Percentiles rank a stretch among this genome's conserved stretches.
These are phyloP conservation scores for Willisornis vidua DNA, from an alignment of 2,113 vertebrate species.

Conservation along the genomic window DNA sequence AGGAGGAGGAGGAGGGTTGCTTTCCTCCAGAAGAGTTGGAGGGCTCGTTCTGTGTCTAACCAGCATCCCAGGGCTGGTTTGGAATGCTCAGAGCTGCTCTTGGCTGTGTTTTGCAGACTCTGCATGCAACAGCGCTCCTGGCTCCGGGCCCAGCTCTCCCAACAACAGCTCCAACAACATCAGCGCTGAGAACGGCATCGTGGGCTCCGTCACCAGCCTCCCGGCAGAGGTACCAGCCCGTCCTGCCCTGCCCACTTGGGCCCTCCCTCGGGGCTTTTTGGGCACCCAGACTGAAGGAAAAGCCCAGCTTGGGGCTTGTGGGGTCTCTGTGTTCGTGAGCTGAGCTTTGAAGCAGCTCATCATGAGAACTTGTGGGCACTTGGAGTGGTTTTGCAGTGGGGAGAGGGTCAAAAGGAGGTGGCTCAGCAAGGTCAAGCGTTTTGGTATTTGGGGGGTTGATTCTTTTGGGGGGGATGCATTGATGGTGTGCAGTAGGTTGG, in stretches of 20 bases:
- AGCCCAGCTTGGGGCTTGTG: background rate
- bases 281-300: background rate
- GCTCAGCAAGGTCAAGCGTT: background rate
- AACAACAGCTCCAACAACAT: slow-evolving; percentile 98
- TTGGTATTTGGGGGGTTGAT: background rate
- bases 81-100: background rate
- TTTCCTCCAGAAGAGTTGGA: background rate
- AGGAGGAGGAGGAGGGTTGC: background rate
- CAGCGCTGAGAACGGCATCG: slow-evolving; percentile 89
- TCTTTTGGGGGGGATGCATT: background rate
- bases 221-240: slow-evolving; percentile 85
- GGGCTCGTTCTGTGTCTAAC: slow-evolving; percentile 4
- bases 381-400: background rate
- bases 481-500: background rate
- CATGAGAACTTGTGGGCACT: background rate
- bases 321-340: background rate
- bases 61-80: background rate
- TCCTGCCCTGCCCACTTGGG: background rate
- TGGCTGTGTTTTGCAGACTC: slow-evolving; percentile 81
- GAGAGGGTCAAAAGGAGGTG: background rate
- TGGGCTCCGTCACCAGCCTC: slow-evolving; percentile 81
- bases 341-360: background rate
- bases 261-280: background rate
- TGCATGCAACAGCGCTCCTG: slow-evolving; percentile 94
- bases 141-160: slow-evolving; percentile 96